These are phyloP conservation scores for Sialia sialis DNA, from an alignment of 2,113 vertebrate species.

Conservation along the genomic window DNA sequence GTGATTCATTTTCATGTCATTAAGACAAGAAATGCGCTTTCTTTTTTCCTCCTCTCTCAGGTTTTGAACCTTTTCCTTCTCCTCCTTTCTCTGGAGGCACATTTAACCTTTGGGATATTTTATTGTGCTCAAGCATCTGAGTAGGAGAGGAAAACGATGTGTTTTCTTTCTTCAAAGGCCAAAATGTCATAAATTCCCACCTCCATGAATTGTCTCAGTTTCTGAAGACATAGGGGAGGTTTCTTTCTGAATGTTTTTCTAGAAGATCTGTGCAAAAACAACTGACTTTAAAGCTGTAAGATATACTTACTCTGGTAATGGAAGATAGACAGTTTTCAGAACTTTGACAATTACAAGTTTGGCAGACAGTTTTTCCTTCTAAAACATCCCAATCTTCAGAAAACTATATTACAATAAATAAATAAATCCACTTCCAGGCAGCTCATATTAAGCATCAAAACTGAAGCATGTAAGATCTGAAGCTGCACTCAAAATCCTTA, in stretches of 20 bases:
- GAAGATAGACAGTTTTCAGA: background rate
- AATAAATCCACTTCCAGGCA: background rate
- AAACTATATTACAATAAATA: background rate
- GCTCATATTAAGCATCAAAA: background rate
- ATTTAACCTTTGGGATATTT: slow-evolving; percentile 11
- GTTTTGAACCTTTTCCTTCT: background rate
- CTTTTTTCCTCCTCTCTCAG: background rate
- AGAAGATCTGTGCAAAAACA: background rate
- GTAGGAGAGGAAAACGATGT: background rate
- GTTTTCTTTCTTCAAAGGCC: slow-evolving; percentile 26
- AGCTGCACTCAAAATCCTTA: background rate
- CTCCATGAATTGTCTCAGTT: background rate
- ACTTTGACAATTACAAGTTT: background rate
- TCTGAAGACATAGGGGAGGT: background rate
- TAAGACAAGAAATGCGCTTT: background rate
- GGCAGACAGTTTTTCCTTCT: background rate
- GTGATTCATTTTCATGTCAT: slow-evolving; percentile 8
- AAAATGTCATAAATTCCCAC: background rate
- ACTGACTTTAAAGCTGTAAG: background rate
- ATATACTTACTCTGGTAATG: background rate
- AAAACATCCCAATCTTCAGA: background rate
- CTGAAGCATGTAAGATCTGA: background rate
- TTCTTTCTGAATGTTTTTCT: background rate
- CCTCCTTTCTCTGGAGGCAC: background rate
- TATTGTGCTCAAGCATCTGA: background rate